phyloP scores from a whole-genome alignment of 64 coral and sea anemone species.

The Montipora cactus region DNA sequence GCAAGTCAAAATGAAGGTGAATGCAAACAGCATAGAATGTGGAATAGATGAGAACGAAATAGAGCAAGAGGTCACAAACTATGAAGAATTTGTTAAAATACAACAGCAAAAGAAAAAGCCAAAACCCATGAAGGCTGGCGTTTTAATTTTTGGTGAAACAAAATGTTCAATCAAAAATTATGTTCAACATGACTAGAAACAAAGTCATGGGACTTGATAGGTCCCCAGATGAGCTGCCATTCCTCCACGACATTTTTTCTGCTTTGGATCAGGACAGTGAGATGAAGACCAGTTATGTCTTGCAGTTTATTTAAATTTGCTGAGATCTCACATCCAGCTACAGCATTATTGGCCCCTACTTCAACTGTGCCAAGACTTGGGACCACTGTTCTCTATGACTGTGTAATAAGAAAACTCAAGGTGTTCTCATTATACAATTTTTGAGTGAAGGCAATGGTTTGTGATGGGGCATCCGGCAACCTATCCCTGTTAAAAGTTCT shows the following conservation, averaged over 20 bases:
- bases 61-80: background rate
- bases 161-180: constrained; percentile 21
- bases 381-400: constrained; percentile 7
- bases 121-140: background rate
- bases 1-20: too few relatives aligned
- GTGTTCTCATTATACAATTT: background rate
- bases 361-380: constrained; percentile 19
- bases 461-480: background rate
- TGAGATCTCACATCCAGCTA: constrained; percentile 26
- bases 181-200: background rate
- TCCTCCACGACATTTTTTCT: background rate
- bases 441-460: background rate
- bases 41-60: too few relatives aligned
- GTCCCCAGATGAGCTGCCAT: background rate
- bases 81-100: background rate
- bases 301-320: constrained; percentile 33
- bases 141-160: constrained; percentile 21
- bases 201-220: background rate
- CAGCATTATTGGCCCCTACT: constrained; percentile 41
- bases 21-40: too few relatives aligned
- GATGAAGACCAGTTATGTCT: background rate
- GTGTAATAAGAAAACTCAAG: background rate
- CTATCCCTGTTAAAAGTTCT: background rate
- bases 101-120: background rate
- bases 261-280: background rate